Conservation (phyloP, 2,888 invertebrate species). For the Calliphora vomitoria region DNA sequence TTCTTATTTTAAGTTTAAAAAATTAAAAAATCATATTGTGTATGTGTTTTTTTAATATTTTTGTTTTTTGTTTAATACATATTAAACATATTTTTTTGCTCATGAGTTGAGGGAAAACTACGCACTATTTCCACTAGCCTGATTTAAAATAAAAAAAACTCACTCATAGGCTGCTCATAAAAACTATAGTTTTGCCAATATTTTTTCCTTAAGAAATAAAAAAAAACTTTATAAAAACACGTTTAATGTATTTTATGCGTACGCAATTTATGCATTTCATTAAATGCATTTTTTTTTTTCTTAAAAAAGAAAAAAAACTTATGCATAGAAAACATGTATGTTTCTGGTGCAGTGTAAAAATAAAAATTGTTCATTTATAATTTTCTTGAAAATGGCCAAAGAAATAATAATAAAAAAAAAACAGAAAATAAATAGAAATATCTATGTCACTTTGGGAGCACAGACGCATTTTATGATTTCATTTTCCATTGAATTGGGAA, state of each 20-base stretch:
- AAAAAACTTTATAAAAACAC: constrained; percentile 41
- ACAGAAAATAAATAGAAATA: constrained; percentile 36
- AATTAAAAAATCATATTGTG: constrained; percentile 10
- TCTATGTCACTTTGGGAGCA: constrained; percentile 50
- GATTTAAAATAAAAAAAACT: constrained; percentile 54
- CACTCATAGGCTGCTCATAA: constrained; percentile 7
- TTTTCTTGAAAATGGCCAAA: constrained; percentile 40
- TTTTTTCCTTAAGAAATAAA: constrained; percentile 21
- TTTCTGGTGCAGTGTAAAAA: constrained; percentile 69
- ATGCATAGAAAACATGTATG: constrained; percentile 45
- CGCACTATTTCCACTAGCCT: constrained; percentile 66
- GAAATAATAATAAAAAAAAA: neutral
- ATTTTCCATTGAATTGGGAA: constrained; percentile 46
- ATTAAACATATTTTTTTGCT: constrained; percentile 6
- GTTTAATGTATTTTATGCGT: constrained; percentile 56
- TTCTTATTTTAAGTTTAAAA: constrained; percentile 29
- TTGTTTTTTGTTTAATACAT: constrained; percentile 21
- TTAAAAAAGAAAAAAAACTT: constrained; percentile 16
- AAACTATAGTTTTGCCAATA: constrained; percentile 24
- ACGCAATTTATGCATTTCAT: constrained; percentile 47
- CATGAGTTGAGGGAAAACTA: constrained; percentile 50
- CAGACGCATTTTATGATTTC: constrained; percentile 57
- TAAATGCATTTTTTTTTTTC: constrained; percentile 41
- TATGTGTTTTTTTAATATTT: neutral
- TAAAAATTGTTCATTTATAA: constrained; percentile 54